These are phyloP conservation scores for Acrocephalus arundinaceus DNA, from an alignment of 2,113 vertebrate genomes.

Conservation along the genomic window DNA sequence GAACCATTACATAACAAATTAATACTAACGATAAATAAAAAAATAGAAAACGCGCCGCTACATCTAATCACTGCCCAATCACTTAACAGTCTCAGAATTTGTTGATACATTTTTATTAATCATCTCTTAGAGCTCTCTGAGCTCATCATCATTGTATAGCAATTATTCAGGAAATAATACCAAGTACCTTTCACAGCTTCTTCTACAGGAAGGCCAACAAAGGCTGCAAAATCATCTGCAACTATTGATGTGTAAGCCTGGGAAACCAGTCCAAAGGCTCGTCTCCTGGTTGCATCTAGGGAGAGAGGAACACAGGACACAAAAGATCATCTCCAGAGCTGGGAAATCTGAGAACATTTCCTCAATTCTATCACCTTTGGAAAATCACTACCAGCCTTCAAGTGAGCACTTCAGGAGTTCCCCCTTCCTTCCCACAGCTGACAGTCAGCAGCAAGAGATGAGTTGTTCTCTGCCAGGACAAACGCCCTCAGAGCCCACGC, in stretches of 20 bases:
- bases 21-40: too few species aligned
- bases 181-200: slow-evolving; percentile 92
- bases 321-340: neutral
- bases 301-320: neutral
- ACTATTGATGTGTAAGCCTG: slow-evolving; percentile 95
- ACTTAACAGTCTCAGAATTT: neutral
- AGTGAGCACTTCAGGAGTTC: neutral
- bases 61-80: too few species aligned
- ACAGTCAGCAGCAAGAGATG: neutral
- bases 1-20: too few species aligned
- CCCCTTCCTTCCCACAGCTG: neutral
- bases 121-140: neutral
- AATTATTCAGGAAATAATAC: neutral
- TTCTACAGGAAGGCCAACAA: slow-evolving; percentile 93
- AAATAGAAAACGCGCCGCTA: too few species aligned
- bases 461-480: neutral
- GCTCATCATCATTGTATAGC: too few species aligned
- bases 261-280: slow-evolving; percentile 91
- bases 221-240: slow-evolving; percentile 92
- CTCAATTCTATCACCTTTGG: neutral
- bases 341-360: neutral
- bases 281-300: slow-evolving; percentile 85
- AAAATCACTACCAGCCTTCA: neutral
- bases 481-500: neutral
- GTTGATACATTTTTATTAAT: neutral